Evolutionary conservation across 2,888 invertebrate genomes (phyloP).

Genomic region (Matsumyia berberina): DNA sequence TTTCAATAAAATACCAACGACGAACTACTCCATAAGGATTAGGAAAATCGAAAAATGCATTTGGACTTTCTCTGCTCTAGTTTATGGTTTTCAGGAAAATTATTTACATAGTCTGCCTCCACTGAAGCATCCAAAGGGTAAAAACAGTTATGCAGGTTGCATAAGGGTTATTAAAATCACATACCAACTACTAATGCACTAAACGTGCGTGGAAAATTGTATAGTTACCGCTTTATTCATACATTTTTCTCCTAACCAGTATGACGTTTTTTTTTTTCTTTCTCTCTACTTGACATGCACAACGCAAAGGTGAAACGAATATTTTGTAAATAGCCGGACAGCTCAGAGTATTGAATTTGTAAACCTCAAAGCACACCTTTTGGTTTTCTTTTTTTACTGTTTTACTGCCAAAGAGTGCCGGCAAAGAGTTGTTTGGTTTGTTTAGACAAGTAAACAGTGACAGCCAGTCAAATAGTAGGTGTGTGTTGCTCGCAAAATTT

Average conservation of each 20-base stretch:
- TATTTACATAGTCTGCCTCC: no score
- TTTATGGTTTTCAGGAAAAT: no score
- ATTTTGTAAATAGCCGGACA: background rate
- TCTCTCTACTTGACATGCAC: slow-evolving; percentile 9
- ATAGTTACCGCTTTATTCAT: slow-evolving; percentile 9
- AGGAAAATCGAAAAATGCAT: no score
- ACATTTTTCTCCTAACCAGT: slow-evolving; percentile 5
- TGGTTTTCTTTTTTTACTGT: no score
- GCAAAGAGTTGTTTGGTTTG: background rate
- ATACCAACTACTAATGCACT: slow-evolving; percentile 10
- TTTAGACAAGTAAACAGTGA: background rate
- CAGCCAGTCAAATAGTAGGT: background rate
- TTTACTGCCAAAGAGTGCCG: background rate
- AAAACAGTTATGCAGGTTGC: background rate
- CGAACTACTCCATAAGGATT: no score
- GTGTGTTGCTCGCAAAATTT: slow-evolving; percentile 4
- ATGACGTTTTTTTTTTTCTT: background rate
- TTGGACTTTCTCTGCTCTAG: no score
- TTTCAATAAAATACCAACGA: no score
- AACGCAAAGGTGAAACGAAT: slow-evolving; percentile 9
- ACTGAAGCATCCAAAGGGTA: no score
- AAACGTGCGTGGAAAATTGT: slow-evolving; percentile 33
- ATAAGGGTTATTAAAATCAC: slow-evolving; percentile 12
- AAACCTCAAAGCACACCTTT: background rate
- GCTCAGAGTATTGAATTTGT: background rate